These are phyloP conservation scores for Gandaritis pyraliata DNA, from an alignment of 2,888 invertebrate genomes.

Conservation along the genomic window DNA sequence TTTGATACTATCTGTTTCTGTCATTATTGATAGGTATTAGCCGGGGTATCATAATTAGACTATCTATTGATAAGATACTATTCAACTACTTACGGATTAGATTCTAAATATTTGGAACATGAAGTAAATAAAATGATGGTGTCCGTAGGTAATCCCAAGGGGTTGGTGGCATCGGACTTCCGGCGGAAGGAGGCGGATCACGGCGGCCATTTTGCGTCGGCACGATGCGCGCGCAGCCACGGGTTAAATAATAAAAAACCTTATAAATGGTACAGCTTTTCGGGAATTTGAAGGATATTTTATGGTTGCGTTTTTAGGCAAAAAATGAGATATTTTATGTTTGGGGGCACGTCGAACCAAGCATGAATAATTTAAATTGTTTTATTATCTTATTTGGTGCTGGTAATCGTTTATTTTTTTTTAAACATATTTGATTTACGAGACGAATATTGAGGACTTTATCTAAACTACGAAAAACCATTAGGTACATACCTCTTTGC, in stretches of 20 bases:
- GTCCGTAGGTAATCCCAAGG: constrained; percentile 51
- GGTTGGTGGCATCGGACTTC: constrained; percentile 60
- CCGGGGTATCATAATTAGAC: too few species aligned
- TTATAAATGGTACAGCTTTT: constrained; percentile 47
- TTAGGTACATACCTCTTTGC: too few species aligned
- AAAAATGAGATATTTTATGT: constrained; percentile 14
- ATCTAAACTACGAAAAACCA: too few species aligned
- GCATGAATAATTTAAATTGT: constrained; percentile 13
- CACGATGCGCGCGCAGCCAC: constrained; percentile 59
- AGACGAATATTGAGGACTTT: too few species aligned
- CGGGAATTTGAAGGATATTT: constrained; percentile 33
- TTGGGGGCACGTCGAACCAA: constrained; percentile 9
- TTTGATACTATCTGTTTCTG: too few species aligned
- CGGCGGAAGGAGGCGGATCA: constrained; percentile 77
- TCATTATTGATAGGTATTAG: too few species aligned
- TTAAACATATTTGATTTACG: too few species aligned
- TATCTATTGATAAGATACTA: too few species aligned
- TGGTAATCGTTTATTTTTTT: too few species aligned
- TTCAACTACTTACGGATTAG: not conserved
- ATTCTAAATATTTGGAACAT: constrained; percentile 15
- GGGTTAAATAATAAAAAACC: constrained; percentile 52
- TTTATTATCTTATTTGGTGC: not conserved
- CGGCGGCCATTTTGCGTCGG: constrained; percentile 68
- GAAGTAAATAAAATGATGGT: constrained; percentile 40
- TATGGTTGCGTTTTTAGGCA: constrained; percentile 24